Evolutionary conservation across 2,888 invertebrate species (phyloP).

Genomic region (Polymixis lichenea): DNA sequence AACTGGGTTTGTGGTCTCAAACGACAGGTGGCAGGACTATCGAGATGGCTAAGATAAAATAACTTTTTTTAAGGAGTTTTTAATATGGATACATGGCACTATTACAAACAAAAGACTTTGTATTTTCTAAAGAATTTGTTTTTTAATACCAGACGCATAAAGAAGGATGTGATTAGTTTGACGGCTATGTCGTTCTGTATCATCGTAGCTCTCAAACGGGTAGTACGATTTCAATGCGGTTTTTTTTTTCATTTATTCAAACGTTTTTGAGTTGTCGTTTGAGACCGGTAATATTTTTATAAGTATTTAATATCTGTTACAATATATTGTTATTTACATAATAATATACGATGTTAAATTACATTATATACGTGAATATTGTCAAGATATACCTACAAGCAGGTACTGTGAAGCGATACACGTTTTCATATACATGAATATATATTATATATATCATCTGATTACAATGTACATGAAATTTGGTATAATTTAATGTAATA

Average conservation of each 20-base stretch:
- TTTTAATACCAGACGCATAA: not conserved
- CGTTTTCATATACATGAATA: slow-evolving; percentile 60
- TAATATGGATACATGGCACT: not conserved
- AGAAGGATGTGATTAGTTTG: not conserved
- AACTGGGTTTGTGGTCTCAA: slow-evolving; percentile 41
- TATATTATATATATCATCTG: slow-evolving; percentile 46
- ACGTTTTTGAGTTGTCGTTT: slow-evolving; percentile 1
- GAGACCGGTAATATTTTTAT: slow-evolving; percentile 34
- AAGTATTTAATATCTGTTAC: slow-evolving; percentile 34
- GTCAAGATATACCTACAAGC: slow-evolving; percentile 82
- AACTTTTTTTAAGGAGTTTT: not conserved
- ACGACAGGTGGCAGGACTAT: slow-evolving; percentile 37
- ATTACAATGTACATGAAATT: slow-evolving; percentile 56
- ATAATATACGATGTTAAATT: slow-evolving; percentile 61
- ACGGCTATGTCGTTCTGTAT: not conserved
- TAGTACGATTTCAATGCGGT: too few relatives aligned
- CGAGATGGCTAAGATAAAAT: not conserved
- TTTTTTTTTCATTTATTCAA: not conserved
- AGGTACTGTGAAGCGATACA: slow-evolving; percentile 84
- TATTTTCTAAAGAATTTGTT: not conserved
- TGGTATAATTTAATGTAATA: slow-evolving; percentile 49
- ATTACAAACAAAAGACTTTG: slow-evolving; percentile 1
- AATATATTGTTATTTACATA: slow-evolving; percentile 69
- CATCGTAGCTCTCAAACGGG: not conserved
- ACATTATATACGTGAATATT: slow-evolving; percentile 76